Evolutionary conservation across 2,797 vertebrate species (phyloP).

Genomic region (Oophaga sylvatica): DNA sequence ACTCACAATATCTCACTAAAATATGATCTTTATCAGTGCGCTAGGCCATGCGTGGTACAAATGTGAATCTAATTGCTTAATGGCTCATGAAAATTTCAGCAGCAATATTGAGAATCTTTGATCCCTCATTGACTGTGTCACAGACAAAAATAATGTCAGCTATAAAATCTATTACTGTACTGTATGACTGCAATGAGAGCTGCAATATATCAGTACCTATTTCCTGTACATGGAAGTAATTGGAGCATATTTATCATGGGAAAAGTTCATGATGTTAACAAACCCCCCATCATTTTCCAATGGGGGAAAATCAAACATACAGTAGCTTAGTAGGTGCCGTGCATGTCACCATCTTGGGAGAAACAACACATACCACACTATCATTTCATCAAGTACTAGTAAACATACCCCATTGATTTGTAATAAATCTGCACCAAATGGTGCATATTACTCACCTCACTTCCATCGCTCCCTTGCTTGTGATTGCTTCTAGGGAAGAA

Average conservation of each 20-base stretch:
- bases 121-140: background rate
- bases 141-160: background rate
- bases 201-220: background rate
- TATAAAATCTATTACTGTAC: background rate
- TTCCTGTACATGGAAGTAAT: background rate
- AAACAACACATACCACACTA: background rate
- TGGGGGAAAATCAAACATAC: too few species aligned
- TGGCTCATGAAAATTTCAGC: background rate
- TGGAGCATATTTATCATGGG: background rate
- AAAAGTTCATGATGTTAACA: background rate
- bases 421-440: too few species aligned
- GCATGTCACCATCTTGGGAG: background rate
- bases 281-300: too few species aligned
- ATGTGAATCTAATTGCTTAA: slow-evolving; percentile 13
- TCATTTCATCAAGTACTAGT: background rate
- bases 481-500: too few species aligned
- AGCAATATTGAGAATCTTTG: background rate
- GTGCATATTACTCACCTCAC: too few species aligned
- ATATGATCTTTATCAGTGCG: background rate
- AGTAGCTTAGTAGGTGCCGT: too few species aligned
- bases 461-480: too few species aligned
- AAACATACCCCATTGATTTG: background rate
- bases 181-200: background rate
- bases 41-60: background rate
- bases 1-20: background rate